These are phyloP conservation scores for Heterohyrax brucei DNA, from an alignment of 2,797 vertebrate species.

Conservation along the genomic window DNA sequence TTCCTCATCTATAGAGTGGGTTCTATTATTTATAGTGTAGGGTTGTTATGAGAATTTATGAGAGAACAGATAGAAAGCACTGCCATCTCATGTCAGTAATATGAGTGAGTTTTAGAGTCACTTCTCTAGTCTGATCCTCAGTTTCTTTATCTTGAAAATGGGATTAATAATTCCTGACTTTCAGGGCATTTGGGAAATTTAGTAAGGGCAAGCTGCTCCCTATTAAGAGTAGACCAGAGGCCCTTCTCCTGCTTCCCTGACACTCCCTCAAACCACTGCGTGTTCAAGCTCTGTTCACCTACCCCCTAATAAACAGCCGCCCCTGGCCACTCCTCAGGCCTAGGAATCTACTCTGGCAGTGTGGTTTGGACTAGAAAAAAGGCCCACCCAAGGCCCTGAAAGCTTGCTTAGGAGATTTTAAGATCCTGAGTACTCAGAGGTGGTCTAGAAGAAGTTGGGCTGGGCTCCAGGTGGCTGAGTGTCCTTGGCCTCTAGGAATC, in stretches of 20 bases:
- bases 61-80: background rate
- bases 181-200: background rate
- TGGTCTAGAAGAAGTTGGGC: background rate
- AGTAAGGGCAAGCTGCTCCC: background rate
- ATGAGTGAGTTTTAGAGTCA: background rate
- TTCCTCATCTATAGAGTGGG: conserved; percentile 41
- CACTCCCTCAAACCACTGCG: background rate
- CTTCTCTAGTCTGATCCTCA: background rate
- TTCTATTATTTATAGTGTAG: background rate
- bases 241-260: background rate
- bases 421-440: conserved; percentile 20
- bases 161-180: conserved; percentile 35
- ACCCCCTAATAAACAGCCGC: background rate
- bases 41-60: background rate
- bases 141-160: conserved; percentile 54
- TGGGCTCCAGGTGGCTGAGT: background rate
- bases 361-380: conserved; percentile 27
- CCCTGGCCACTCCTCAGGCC: background rate
- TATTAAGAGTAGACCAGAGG: background rate
- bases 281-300: background rate
- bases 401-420: conserved; percentile 17
- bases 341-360: conserved; percentile 6
- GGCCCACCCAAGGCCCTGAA: background rate
- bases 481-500: conserved; percentile 16
- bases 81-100: background rate